Conservation (phyloP, 2,888 invertebrate species). For the Gari tellinella region DNA sequence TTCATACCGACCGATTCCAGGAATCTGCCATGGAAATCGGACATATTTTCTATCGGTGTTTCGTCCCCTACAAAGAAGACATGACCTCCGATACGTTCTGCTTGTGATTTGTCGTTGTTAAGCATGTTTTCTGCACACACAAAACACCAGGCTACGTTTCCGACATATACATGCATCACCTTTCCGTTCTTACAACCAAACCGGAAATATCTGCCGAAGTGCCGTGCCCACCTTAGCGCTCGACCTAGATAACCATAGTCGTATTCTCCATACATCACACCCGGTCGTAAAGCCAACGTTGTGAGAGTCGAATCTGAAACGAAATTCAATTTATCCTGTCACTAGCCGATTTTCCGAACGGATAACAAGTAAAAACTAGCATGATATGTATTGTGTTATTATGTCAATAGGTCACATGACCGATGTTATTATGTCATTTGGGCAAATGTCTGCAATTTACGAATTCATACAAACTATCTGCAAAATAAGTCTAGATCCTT, state of each 20-base stretch:
- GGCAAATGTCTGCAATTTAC: too few species aligned
- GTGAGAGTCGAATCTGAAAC: slow-evolving; percentile 77
- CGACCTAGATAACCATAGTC: slow-evolving; percentile 86
- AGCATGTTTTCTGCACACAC: slow-evolving; percentile 87
- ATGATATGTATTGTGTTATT: too few species aligned
- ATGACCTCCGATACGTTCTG: slow-evolving; percentile 83
- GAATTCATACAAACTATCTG: too few species aligned
- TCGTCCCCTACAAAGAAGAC: slow-evolving; percentile 88
- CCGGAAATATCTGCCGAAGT: slow-evolving; percentile 85
- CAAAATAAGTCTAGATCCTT: too few species aligned
- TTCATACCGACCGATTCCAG: slow-evolving; percentile 24
- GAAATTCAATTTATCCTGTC: too few species aligned
- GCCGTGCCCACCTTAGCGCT: slow-evolving; percentile 85
- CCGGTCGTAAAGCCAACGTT: slow-evolving; percentile 87
- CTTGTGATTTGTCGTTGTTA: slow-evolving; percentile 81
- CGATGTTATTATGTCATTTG: too few species aligned
- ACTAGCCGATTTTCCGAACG: too few species aligned
- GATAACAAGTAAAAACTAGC: too few species aligned
- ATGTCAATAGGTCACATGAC: too few species aligned
- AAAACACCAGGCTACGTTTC: slow-evolving; percentile 89
- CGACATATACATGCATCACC: slow-evolving; percentile 85
- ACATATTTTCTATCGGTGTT: slow-evolving; percentile 86
- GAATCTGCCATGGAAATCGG: slow-evolving; percentile 83
- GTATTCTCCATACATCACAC: slow-evolving; percentile 88
- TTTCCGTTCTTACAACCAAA: slow-evolving; percentile 86